These are phyloP conservation scores for Aspidoscelis tigris DNA, from an alignment of 2,113 vertebrate species.

Conservation along the genomic window DNA sequence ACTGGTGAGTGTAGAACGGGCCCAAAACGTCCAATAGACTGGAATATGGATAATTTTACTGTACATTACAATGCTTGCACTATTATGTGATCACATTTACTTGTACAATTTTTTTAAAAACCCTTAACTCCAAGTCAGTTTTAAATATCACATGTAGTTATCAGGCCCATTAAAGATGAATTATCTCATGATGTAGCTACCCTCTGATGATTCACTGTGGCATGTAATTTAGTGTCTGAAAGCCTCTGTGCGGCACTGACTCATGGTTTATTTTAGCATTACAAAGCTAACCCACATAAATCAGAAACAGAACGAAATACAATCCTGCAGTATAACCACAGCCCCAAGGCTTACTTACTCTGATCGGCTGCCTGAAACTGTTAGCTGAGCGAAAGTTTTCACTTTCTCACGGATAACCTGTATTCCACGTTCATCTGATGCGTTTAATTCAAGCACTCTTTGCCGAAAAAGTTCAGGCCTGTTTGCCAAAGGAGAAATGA, in stretches of 20 bases:
- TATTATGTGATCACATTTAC: neutral
- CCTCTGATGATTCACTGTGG: neutral
- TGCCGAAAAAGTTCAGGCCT: constrained; percentile 91
- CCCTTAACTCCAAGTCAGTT: no score
- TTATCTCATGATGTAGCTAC: neutral
- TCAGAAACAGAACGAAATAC: constrained; percentile 4
- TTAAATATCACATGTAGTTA: no score
- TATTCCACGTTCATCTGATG: constrained; percentile 97
- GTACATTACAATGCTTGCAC: no score
- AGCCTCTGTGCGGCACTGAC: constrained; percentile 23
- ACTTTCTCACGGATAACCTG: constrained; percentile 96
- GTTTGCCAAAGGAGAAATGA: constrained; percentile 38
- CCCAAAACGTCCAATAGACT: no score
- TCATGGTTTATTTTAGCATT: constrained; percentile 37
- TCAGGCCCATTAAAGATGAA: constrained; percentile 3
- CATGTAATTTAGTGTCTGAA: neutral
- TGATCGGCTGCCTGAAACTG: constrained; percentile 86
- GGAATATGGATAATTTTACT: no score
- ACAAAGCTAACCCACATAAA: constrained; percentile 31
- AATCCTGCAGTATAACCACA: neutral
- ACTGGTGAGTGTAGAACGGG: no score
- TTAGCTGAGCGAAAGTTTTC: constrained; percentile 94
- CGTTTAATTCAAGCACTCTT: constrained; percentile 95
- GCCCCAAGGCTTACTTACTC: constrained; percentile 91
- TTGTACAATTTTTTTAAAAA: neutral